Evolutionary conservation across 2,888 invertebrate species (phyloP).

Genomic region (Acanthosoma haemorrhoidale): DNA sequence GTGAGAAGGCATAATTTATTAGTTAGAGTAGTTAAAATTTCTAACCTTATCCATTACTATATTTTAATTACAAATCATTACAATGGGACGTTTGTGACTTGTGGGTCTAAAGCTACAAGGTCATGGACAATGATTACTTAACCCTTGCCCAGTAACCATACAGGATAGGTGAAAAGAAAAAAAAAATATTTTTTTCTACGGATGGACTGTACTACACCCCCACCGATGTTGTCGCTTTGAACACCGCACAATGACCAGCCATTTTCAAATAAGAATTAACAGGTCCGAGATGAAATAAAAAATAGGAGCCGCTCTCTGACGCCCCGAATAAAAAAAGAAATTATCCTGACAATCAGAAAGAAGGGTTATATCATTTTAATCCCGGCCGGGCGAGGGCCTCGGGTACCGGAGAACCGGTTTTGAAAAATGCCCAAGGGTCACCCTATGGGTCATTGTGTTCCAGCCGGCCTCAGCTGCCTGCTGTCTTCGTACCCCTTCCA

Average conservation of each 20-base stretch:
- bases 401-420: background rate
- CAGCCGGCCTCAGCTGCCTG: background rate
- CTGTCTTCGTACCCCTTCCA: background rate
- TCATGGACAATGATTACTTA: too few species aligned
- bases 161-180: background rate
- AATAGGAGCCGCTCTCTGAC: slow-evolving; percentile 6
- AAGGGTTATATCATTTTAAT: slow-evolving; percentile 12
- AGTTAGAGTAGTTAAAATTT: too few species aligned
- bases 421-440: background rate
- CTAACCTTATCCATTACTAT: too few species aligned
- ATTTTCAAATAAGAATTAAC: slow-evolving; percentile 21
- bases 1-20: too few species aligned
- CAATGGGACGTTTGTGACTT: too few species aligned
- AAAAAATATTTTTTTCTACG: background rate
- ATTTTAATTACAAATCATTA: too few species aligned
- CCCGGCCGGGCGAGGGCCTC: background rate
- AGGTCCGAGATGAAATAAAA: slow-evolving; percentile 20
- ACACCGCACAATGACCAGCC: slow-evolving; percentile 17
- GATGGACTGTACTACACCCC: background rate
- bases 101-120: too few species aligned
- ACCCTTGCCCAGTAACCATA: background rate
- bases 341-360: slow-evolving; percentile 14
- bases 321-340: background rate
- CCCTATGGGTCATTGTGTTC: background rate
- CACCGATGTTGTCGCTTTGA: background rate